Evolutionary conservation across 1,140 invertebrate genomes (phyloP).

Genomic region (Drosophila ananassae): DNA sequence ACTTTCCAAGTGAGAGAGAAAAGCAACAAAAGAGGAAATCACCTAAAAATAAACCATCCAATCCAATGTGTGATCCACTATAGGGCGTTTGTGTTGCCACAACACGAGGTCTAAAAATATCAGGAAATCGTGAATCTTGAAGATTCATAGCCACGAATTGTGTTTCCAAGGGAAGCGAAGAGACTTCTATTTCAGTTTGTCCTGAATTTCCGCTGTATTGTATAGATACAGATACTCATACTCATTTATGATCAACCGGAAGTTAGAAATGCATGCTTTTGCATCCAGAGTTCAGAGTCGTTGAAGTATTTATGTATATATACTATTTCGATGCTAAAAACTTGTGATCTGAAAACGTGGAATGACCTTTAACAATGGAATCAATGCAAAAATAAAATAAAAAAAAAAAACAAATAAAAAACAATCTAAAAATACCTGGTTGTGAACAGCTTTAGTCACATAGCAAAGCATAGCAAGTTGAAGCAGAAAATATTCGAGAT

Average conservation of each 20-base stretch:
- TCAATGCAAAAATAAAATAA: background rate
- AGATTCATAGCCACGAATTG: background rate
- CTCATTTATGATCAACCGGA: background rate
- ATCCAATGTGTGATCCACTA: constrained; percentile 1
- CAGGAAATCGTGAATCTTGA: background rate
- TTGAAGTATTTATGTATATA: background rate
- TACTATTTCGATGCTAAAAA: background rate
- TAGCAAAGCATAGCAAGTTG: too few species aligned
- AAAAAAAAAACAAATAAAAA: background rate
- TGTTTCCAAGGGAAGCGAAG: background rate
- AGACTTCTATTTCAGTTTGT: background rate
- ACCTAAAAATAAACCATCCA: constrained; percentile 29
- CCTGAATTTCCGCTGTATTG: background rate
- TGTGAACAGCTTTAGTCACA: too few species aligned
- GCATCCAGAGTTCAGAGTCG: background rate
- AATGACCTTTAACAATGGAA: constrained; percentile 8
- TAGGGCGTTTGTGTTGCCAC: constrained; percentile 3
- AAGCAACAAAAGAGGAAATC: background rate
- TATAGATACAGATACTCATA: background rate
- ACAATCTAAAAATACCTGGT: background rate
- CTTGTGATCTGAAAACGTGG: background rate
- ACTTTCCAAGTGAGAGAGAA: background rate
- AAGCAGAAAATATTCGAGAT: too few species aligned
- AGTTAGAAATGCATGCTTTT: background rate
- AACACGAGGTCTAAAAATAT: constrained; percentile 1